Percentiles rank a stretch among this genome's conserved stretches.
Conservation (phyloP, 1,140 invertebrate species). For the Drosophila pectinifera region DNA sequence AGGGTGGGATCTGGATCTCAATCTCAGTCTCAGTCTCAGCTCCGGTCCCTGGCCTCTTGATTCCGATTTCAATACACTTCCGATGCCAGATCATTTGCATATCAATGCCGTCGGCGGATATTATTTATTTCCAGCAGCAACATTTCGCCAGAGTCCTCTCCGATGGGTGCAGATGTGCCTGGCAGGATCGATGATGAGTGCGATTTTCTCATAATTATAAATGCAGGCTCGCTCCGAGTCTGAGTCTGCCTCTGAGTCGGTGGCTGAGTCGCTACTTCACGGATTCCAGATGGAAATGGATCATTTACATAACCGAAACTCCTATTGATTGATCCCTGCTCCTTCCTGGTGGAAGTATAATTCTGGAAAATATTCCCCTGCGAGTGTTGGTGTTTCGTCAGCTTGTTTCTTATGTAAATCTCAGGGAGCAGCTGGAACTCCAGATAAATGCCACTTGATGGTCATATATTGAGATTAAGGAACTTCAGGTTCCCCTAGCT, state of each 20-base stretch:
- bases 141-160: constrained; percentile 31
- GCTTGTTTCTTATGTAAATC: constrained; percentile 46
- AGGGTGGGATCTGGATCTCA: constrained; percentile 49
- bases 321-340: constrained; percentile 45
- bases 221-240: constrained; percentile 27
- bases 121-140: constrained; percentile 53
- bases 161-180: constrained; percentile 51
- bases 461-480: constrained; percentile 1
- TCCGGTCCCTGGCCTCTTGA: constrained; percentile 3
- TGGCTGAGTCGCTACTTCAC: constrained; percentile 38
- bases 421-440: constrained; percentile 28
- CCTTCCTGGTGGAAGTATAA: not conserved
- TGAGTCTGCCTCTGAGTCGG: constrained; percentile 1
- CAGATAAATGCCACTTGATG: constrained; percentile 29
- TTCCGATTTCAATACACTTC: constrained; percentile 57
- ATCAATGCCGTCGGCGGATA: constrained; percentile 60
- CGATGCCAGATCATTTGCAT: constrained; percentile 52
- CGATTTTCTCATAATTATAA: constrained; percentile 64
- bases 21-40: constrained; percentile 44
- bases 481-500: not conserved
- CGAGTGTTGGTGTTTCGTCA: constrained; percentile 23
- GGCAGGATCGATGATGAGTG: constrained; percentile 14
- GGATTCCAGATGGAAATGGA: constrained; percentile 21
- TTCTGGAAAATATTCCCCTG: not conserved
- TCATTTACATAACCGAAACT: constrained; percentile 46